phyloP scores from a whole-genome alignment of 2,113 vertebrate species.

The Heptranchias perlo region DNA sequence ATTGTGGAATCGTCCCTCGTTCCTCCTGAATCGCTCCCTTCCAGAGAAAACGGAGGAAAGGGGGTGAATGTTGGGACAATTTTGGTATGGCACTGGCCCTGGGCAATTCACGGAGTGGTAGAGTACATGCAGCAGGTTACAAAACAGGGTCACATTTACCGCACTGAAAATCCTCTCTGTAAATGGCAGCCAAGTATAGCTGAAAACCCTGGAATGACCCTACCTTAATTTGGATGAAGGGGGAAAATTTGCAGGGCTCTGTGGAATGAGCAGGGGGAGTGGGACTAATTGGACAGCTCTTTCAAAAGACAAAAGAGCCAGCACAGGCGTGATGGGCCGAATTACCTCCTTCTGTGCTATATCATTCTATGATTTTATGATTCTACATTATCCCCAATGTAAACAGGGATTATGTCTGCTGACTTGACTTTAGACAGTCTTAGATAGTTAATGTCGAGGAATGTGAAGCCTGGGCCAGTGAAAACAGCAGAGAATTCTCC shows the following conservation, averaged over 20 bases:
- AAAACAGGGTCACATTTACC: neutral
- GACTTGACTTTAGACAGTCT: neutral
- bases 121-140: neutral
- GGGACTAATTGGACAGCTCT: too few species aligned
- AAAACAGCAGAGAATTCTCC: slow-evolving; percentile 1
- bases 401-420: slow-evolving; percentile 10
- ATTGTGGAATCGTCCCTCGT: neutral
- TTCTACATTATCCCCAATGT: neutral
- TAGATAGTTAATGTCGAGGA: neutral
- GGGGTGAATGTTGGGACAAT: neutral
- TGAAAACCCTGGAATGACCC: neutral
- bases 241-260: too few species aligned
- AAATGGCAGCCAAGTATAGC: neutral
- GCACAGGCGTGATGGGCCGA: too few species aligned
- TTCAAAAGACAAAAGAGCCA: too few species aligned
- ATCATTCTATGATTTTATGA: too few species aligned
- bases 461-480: neutral
- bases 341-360: too few species aligned
- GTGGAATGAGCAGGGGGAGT: too few species aligned
- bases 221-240: neutral
- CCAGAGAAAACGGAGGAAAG: neutral
- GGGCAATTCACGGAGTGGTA: too few species aligned
- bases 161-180: neutral
- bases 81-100: too few species aligned
- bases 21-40: neutral